phyloP scores from a whole-genome alignment of 2,113 vertebrate genomes.

The Delphinapterus leucas region DNA sequence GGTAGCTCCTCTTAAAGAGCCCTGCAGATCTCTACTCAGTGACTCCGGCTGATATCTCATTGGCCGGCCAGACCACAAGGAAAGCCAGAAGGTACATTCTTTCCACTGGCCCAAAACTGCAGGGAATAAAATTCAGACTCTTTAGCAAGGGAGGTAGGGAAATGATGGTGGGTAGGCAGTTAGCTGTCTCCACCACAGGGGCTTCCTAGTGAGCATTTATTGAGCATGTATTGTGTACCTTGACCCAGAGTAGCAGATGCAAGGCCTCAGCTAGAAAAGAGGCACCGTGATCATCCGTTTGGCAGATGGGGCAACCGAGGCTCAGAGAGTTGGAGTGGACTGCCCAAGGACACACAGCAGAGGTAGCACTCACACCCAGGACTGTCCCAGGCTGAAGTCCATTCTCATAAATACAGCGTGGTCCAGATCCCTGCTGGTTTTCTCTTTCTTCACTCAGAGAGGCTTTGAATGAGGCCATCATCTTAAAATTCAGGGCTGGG shows the following conservation, averaged over 20 bases:
- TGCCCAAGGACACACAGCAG: neutral
- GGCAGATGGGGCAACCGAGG: neutral
- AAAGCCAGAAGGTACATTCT: neutral
- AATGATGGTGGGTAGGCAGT: accelerated
- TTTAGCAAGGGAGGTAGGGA: neutral
- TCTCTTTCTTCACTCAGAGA: neutral
- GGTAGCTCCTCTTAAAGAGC: too few relatives aligned
- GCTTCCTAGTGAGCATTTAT: accelerated
- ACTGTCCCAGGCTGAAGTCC: neutral
- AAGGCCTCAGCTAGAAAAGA: neutral
- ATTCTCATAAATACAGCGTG: accelerated
- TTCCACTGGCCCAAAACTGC: accelerated
- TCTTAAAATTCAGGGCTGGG: neutral
- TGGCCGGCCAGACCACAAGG: neutral
- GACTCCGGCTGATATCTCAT: neutral
- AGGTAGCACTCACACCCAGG: neutral
- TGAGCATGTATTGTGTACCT: accelerated
- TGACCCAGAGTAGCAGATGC: accelerated
- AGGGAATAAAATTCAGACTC: neutral
- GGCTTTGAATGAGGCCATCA: accelerated
- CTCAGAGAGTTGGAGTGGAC: neutral
- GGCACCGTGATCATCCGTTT: accelerated
- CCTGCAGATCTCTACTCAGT: accelerated
- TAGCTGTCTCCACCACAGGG: neutral
- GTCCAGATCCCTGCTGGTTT: neutral